Evolutionary conservation across 2,888 invertebrate species (phyloP).

Genomic region (Calameuta filiformis): DNA sequence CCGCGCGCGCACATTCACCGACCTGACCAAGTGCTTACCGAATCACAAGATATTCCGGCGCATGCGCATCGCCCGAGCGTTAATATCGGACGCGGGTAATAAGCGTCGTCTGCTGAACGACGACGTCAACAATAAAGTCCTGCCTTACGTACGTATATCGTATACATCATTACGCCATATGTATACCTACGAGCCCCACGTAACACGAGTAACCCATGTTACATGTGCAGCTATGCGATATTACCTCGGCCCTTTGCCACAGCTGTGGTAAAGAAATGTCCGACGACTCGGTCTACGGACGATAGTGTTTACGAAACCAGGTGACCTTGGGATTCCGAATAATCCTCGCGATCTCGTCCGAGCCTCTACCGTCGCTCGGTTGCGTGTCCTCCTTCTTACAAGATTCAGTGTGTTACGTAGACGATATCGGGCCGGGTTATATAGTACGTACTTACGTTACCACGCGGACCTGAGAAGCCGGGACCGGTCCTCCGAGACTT

Average conservation of each 20-base stretch:
- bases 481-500: neutral
- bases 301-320: neutral
- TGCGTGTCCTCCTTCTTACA: neutral
- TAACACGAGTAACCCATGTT: neutral
- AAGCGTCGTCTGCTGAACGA: neutral
- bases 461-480: neutral
- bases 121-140: neutral
- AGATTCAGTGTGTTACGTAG: neutral
- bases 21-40: neutral
- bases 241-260: neutral
- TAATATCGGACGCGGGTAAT: neutral
- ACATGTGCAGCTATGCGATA: neutral
- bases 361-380: neutral
- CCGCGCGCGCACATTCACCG: neutral
- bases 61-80: neutral
- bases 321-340: neutral
- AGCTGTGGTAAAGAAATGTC: neutral
- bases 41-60: neutral
- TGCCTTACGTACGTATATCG: neutral
- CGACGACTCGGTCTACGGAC: neutral
- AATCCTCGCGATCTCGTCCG: neutral
- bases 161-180: neutral
- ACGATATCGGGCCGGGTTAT: neutral
- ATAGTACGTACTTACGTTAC: neutral
- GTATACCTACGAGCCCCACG: neutral